Evolutionary conservation across 2,113 vertebrate genomes (phyloP).

Genomic region (Callaeas wilsoni): DNA sequence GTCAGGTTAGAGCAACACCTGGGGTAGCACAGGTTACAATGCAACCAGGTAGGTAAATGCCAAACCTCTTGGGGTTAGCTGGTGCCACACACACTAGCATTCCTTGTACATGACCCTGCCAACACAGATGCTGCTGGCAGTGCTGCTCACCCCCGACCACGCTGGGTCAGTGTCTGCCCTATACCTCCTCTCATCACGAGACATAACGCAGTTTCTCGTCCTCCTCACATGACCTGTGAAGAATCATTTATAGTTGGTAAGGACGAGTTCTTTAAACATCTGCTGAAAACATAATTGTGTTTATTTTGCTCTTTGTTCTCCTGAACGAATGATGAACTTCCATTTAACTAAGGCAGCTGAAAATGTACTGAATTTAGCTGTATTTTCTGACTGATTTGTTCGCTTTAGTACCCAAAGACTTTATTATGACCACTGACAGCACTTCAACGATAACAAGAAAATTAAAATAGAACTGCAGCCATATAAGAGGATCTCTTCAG

Average conservation of each 20-base stretch:
- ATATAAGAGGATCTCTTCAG: background rate
- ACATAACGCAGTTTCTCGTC: conserved; percentile 81
- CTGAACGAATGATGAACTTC: background rate
- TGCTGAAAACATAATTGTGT: background rate
- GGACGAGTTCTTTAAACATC: background rate
- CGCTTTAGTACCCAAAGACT: background rate
- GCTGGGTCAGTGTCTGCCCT: conserved; percentile 84
- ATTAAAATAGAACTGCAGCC: background rate
- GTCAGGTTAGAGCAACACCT: conserved; percentile 55
- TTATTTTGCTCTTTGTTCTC: background rate
- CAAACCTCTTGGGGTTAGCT: conserved; percentile 48
- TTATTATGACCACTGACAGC: background rate
- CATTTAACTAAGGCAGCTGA: background rate
- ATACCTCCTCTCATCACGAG: conserved; percentile 82
- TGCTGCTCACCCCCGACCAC: conserved; percentile 84
- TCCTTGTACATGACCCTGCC: conserved; percentile 16
- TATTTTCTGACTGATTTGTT: background rate
- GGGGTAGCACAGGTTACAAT: conserved; percentile 37
- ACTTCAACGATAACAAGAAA: background rate
- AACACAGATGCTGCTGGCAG: conserved; percentile 17
- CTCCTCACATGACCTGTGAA: conserved; percentile 91
- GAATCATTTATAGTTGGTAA: conserved; percentile 67
- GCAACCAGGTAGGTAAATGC: background rate
- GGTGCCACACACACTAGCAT: conserved; percentile 66
- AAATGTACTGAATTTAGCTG: background rate